phyloP scores from a whole-genome alignment of 2,797 vertebrate species.

The Chromobotia macracanthus region DNA sequence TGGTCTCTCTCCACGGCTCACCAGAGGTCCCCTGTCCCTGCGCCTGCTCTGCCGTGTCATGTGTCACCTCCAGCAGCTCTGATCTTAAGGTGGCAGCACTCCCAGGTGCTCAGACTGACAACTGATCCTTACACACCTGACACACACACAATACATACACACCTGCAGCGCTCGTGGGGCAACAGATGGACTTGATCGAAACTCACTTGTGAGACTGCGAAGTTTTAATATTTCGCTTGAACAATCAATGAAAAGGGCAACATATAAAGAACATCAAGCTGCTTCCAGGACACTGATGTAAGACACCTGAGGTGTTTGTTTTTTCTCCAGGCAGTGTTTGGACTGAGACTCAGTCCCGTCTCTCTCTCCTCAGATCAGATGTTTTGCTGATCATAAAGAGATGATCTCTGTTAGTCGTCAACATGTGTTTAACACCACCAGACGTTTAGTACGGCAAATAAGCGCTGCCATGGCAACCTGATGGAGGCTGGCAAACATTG shows the following conservation, averaged over 20 bases:
- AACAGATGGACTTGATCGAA: slow-evolving; percentile 14
- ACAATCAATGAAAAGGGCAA: not conserved
- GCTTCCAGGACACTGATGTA: not conserved
- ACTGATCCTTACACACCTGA: slow-evolving; percentile 7
- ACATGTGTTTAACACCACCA: slow-evolving; percentile 84
- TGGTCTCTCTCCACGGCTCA: not conserved
- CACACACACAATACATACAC: too few species aligned
- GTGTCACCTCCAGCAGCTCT: slow-evolving; percentile 30
- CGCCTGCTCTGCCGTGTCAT: slow-evolving; percentile 41
- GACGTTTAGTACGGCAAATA: slow-evolving; percentile 87
- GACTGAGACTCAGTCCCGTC: not conserved
- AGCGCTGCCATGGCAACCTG: slow-evolving; percentile 87
- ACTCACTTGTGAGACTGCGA: too few species aligned
- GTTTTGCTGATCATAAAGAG: slow-evolving; percentile 78
- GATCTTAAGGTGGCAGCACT: slow-evolving; percentile 20
- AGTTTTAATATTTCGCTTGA: not conserved
- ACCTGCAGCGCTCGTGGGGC: not conserved
- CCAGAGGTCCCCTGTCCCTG: slow-evolving; percentile 22
- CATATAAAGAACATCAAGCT: not conserved
- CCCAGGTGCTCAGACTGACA: slow-evolving; percentile 14
- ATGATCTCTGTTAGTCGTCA: slow-evolving; percentile 80
- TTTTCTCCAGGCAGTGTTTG: not conserved
- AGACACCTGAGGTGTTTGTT: not conserved
- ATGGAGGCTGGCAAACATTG: slow-evolving; percentile 87
- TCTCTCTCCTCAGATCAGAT: slow-evolving; percentile 63